These are phyloP conservation scores for Aphrophora alni DNA, from an alignment of 2,888 invertebrate genomes.

Conservation along the genomic window DNA sequence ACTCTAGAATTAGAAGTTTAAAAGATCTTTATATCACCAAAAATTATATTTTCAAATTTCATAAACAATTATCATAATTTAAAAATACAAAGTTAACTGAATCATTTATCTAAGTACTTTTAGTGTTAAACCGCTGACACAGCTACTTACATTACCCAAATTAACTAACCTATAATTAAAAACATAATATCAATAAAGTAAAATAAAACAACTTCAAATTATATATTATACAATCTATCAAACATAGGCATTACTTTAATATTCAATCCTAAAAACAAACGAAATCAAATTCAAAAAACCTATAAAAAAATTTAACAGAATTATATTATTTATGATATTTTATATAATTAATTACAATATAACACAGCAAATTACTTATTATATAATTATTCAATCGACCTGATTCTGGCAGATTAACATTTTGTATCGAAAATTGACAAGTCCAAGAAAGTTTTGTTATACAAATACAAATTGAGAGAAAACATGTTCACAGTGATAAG, in stretches of 20 bases:
- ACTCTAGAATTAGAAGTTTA: no score
- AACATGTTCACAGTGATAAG: background rate
- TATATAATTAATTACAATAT: background rate
- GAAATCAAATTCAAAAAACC: background rate
- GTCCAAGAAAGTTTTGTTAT: constrained; percentile 20
- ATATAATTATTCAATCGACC: background rate
- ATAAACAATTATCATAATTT: background rate
- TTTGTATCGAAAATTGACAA: constrained; percentile 33
- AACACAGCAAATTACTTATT: background rate
- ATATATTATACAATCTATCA: background rate
- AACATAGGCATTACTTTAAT: no score
- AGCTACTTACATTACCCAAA: background rate
- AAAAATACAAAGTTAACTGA: background rate
- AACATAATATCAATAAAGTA: background rate
- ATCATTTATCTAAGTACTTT: background rate
- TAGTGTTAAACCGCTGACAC: background rate
- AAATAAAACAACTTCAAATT: background rate
- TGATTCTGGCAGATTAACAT: background rate
- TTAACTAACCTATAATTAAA: background rate
- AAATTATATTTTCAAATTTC: background rate
- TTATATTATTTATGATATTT: background rate
- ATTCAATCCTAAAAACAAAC: background rate
- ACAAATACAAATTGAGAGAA: background rate
- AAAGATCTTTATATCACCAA: no score
- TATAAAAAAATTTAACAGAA: background rate